Base-by-base conservation (phyloP, 1,140 invertebrate genomes). In the Drosophila mauritiana region DNA sequence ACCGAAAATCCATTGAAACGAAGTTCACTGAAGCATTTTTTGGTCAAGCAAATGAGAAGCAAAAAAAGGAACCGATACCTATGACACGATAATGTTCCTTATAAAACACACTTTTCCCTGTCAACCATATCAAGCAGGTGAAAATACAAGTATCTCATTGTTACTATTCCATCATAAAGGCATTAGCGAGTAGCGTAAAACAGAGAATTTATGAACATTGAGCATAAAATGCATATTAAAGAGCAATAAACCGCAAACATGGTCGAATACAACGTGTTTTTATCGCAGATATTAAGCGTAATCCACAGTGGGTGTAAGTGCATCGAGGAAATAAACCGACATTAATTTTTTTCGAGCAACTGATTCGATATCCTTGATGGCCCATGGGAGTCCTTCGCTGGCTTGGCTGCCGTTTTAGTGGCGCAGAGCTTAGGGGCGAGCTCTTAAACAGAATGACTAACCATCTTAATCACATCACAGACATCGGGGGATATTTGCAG, bases 371-470 rank as follows among this genome's bases (percentile, higher is more conserved):
- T 20, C 27, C 27, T 39, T 27, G 36, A 69, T 56, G 10, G 27
- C 42, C 43, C 67, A 10, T 15, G 27, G 36, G 51, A 70, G 64
- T 48, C 64, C 13, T 37, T 70, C 15, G 20, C 20, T 10, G 2
- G 12, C 20, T 10, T 4, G 51, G 17, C 34, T 48, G 11, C 36
- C 40, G 25, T n/a, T 73, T 80, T 59, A 80, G 62, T 77, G 73
- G 43, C 46, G 70, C 61, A 64, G 81, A 85, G 81, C 81, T 80
- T 84, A 51, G 72, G 65, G 77, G 61, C 61, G 77, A 77, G 67
- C 80, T 76, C 81, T 85, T 85, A 80, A 85, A 85, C 77, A 63
- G 63, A 84, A 80, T 69, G 80, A 80, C 67, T 70, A 84, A 76
- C 59, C 80, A 79, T 75, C 80, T 83, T 83, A 83, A 83, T 83